Conservation (phyloP, 2,113 vertebrate genomes). For the Lichenostomus cassidix region DNA sequence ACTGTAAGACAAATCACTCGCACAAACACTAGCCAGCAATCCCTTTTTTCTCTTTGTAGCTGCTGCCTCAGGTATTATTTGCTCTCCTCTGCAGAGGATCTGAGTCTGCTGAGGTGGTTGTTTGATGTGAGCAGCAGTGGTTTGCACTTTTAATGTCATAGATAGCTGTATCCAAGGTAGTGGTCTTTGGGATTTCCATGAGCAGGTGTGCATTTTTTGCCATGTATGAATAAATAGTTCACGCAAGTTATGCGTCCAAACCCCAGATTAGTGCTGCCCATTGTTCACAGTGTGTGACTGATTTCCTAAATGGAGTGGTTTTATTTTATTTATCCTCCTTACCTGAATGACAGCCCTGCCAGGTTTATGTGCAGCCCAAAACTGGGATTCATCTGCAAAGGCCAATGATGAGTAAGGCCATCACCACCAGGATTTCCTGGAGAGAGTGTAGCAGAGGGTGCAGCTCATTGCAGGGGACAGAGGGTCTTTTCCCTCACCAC, state of each 20-base stretch:
- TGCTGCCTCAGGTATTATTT: neutral
- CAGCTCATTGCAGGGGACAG: neutral
- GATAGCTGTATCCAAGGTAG: neutral
- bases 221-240: neutral
- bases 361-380: neutral
- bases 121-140: neutral
- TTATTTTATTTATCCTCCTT: neutral
- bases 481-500: neutral
- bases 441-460: neutral
- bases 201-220: neutral
- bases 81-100: neutral
- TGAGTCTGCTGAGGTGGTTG: neutral
- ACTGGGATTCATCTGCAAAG: neutral
- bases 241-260: neutral
- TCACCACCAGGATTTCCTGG: neutral
- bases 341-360: neutral
- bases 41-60: neutral
- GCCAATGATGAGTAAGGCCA: neutral
- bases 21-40: slow-evolving; percentile 9
- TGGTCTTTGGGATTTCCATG: neutral
- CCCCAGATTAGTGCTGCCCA: neutral
- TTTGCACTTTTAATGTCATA: neutral
- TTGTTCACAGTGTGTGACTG: neutral
- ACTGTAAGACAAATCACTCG: slow-evolving; percentile 1
- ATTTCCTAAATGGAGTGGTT: neutral